Conservation (phyloP, 1,140 invertebrate genomes). For the Halictus rubicundus region DNA sequence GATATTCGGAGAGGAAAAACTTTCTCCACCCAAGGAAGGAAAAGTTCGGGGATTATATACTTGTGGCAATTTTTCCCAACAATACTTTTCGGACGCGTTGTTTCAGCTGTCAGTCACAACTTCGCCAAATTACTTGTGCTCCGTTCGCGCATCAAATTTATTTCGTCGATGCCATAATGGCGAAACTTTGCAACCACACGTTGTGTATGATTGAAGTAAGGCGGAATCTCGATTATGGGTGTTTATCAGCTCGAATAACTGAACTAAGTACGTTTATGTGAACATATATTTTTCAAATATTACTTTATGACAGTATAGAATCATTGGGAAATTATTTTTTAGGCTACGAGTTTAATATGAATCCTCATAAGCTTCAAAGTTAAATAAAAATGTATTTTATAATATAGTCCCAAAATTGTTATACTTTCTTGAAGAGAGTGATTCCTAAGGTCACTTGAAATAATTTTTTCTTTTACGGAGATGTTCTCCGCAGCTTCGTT, state of each 20-base stretch:
- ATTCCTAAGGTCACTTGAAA: too few relatives aligned
- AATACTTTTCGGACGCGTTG: not conserved
- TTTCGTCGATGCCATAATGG: slow-evolving; percentile 27
- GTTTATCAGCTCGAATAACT: not conserved
- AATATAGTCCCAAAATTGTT: too few relatives aligned
- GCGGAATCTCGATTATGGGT: not conserved
- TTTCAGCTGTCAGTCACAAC: slow-evolving; percentile 66
- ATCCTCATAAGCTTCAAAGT: too few relatives aligned
- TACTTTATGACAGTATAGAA: too few relatives aligned
- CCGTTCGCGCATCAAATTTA: slow-evolving; percentile 37
- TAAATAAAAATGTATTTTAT: too few relatives aligned
- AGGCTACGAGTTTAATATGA: too few relatives aligned
- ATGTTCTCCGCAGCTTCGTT: too few relatives aligned
- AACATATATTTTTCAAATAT: too few relatives aligned
- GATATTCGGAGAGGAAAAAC: not conserved
- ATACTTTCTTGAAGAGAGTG: too few relatives aligned
- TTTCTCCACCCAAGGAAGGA: slow-evolving; percentile 31
- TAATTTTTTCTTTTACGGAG: too few relatives aligned
- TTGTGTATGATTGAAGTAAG: slow-evolving; percentile 1
- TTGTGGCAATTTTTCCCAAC: not conserved
- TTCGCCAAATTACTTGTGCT: slow-evolving; percentile 57
- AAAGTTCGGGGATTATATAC: slow-evolving; percentile 63
- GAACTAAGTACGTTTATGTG: too few relatives aligned
- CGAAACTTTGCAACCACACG: not conserved
- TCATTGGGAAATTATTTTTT: too few relatives aligned